Conservation (phyloP, 1,140 invertebrate genomes). For the Heliconius himera region DNA sequence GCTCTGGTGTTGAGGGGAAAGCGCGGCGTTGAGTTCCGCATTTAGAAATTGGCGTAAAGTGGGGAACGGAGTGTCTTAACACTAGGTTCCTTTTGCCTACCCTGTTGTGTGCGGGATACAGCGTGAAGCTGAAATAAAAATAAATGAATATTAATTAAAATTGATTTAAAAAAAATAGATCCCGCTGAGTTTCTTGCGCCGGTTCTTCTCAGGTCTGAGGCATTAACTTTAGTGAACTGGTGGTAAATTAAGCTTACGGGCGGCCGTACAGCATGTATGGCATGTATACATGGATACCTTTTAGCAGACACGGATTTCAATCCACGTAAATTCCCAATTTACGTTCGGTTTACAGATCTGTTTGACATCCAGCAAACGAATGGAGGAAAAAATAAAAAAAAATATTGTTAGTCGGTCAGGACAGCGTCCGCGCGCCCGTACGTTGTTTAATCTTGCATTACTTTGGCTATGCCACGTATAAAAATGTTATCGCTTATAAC, state of each 20-base stretch:
- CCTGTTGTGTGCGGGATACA: too few relatives aligned
- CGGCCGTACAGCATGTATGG: conserved; percentile 30
- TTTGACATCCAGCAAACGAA: conserved; percentile 73
- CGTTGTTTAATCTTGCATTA: conserved; percentile 71
- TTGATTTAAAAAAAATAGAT: too few relatives aligned
- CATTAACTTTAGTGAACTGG: too few relatives aligned
- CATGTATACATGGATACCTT: conserved; percentile 36
- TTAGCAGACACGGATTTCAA: conserved; percentile 48
- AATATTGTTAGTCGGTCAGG: conserved; percentile 46
- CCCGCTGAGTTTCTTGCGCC: too few relatives aligned
- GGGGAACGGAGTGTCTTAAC: too few relatives aligned
- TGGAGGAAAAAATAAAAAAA: conserved; percentile 50
- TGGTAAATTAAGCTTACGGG: conserved; percentile 14
- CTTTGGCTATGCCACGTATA: conserved; percentile 56
- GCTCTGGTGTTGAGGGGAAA: too few relatives aligned
- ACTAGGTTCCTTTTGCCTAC: too few relatives aligned
- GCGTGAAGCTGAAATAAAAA: too few relatives aligned
- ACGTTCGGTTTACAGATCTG: conserved; percentile 67
- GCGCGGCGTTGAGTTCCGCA: too few relatives aligned
- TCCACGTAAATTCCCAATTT: conserved; percentile 62
- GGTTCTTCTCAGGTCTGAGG: too few relatives aligned
- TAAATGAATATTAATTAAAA: too few relatives aligned
- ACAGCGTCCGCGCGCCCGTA: conserved; percentile 42
- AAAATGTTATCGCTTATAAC: conserved; percentile 27
- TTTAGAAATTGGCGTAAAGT: too few relatives aligned